phyloP scores from a whole-genome alignment of 2,113 vertebrate species.

The Arothron firmamentum region DNA sequence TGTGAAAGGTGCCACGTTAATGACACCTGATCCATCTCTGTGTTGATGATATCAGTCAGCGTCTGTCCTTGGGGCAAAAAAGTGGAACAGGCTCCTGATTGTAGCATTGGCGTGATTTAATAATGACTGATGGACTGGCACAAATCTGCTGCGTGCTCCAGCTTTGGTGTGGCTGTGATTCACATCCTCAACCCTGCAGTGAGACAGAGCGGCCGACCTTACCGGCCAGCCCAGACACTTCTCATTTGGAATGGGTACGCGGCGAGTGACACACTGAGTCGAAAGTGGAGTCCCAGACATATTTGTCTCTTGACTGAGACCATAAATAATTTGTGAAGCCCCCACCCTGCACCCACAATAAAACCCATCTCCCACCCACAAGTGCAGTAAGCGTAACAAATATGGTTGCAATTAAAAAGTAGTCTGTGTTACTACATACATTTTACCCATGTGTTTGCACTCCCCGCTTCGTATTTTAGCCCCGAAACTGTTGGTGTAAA shows the following conservation, averaged over 20 bases:
- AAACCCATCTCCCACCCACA: conserved; percentile 34
- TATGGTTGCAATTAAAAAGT: conserved; percentile 50
- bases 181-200: conserved; percentile 27
- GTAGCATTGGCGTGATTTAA: too few relatives aligned
- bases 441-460: conserved; percentile 24
- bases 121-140: too few relatives aligned
- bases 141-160: conserved; percentile 1
- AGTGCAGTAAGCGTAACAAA: conserved; percentile 25
- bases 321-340: conserved; percentile 32
- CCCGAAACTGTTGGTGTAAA: conserved; percentile 26
- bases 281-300: conserved; percentile 32
- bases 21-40: too few relatives aligned
- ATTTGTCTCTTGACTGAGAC: conserved; percentile 5
- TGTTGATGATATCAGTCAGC: too few relatives aligned
- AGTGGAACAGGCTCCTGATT: too few relatives aligned
- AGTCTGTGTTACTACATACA: conserved; percentile 28
- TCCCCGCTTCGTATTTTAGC: conserved; percentile 13
- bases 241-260: conserved; percentile 44
- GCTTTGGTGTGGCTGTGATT: conserved; percentile 32
- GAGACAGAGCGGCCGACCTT: conserved; percentile 11
- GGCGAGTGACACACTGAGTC: conserved; percentile 42
- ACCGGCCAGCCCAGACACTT: conserved; percentile 20
- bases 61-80: too few relatives aligned
- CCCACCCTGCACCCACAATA: conserved; percentile 15
- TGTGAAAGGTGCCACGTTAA: too few relatives aligned